Base-by-base conservation (phyloP, 2,888 invertebrate species). In the Tetragonula carbonaria region DNA sequence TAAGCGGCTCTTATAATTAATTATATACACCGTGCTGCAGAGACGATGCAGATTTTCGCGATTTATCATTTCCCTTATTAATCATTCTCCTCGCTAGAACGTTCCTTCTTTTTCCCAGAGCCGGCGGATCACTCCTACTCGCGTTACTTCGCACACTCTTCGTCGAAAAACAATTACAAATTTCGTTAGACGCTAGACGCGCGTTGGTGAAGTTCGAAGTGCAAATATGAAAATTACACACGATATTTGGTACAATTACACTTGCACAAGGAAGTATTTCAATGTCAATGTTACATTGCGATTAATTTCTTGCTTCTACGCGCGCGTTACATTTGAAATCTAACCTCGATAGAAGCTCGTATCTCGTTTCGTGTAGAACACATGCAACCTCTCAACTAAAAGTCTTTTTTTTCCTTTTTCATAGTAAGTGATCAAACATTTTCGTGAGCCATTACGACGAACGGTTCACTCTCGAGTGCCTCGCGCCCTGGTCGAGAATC, bases 401-500 rank as follows among this genome's bases (percentile, higher is more conserved):
- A 14, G 13, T n/a, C n/a, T n/a, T n/a, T 13, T 8, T 45, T 45
- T 45, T 4, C 38, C 8, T 33, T 33, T 33, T 45, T 8, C 11
- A 23, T 28, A 6, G 28, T 3, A 1, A 62, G 23, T 28, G 62
- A 16, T 59, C 14, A n/a, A 59, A n/a, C 21, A n/a, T n/a, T n/a
- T 59, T 59, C 13, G n/a, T n/a, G 57, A n/a, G 57, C n/a, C n/a
- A 59, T n/a, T 59, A 16, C 28, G 21, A n/a, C 63, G 33, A 63
- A 28, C 28, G 38, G 18, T 23, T 51, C 63, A 8, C 45, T 45
- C 11, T 65, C 63, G 4, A 74, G 74, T 65, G 53, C 65, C 45
- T 74, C 74, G 51, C 74, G 74, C 74, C 51, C 45, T 53, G 33
- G 53, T 74, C 65, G 74, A 74, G 65, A 23, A 53, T 66, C 74